Evolutionary conservation across 2,797 vertebrate species (phyloP).

Genomic region (Crocidura indochinensis): DNA sequence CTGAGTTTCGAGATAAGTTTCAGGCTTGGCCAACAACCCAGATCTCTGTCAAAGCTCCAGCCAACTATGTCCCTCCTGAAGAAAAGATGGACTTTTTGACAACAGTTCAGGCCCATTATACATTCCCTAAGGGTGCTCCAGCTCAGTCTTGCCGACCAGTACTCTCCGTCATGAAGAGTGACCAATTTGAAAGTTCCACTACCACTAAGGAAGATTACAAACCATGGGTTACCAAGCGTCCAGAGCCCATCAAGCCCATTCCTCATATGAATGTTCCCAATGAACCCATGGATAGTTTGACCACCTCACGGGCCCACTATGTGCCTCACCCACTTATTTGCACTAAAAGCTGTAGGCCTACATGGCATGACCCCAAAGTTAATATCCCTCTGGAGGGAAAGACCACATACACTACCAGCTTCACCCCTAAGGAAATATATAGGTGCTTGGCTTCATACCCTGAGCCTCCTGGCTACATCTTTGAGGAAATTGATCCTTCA

Average conservation of each 20-base stretch:
- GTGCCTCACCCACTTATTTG: conserved; percentile 74
- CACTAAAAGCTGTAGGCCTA: conserved; percentile 84
- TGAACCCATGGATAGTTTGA: conserved; percentile 83
- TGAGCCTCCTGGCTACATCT: conserved; percentile 78
- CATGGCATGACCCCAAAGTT: conserved; percentile 31
- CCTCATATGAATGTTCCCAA: conserved; percentile 69
- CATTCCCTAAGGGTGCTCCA: conserved; percentile 78
- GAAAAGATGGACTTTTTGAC: conserved; percentile 87
- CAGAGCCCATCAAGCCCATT: conserved; percentile 53
- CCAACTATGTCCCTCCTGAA: conserved; percentile 71
- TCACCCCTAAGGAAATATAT: conserved; percentile 83
- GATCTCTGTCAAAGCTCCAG: conserved; percentile 49
- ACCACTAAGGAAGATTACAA: conserved; percentile 86
- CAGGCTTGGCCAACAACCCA: conserved; percentile 81
- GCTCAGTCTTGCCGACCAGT: conserved; percentile 68
- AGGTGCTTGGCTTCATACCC: conserved; percentile 84
- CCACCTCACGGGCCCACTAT: conserved; percentile 80
- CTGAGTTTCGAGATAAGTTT: conserved; percentile 86
- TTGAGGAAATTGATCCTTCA: conserved; percentile 76
- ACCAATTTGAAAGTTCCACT: conserved; percentile 81
- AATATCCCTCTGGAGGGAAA: conserved; percentile 68
- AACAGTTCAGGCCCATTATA: conserved; percentile 82
- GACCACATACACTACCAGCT: conserved; percentile 82
- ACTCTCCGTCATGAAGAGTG: background rate
- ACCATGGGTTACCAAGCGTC: conserved; percentile 69